A percentile compares a stretch with the other conserved stretches of the same genome.
phyloP scores from a whole-genome alignment of 2,797 vertebrate genomes.

The Danio albolineatus region DNA sequence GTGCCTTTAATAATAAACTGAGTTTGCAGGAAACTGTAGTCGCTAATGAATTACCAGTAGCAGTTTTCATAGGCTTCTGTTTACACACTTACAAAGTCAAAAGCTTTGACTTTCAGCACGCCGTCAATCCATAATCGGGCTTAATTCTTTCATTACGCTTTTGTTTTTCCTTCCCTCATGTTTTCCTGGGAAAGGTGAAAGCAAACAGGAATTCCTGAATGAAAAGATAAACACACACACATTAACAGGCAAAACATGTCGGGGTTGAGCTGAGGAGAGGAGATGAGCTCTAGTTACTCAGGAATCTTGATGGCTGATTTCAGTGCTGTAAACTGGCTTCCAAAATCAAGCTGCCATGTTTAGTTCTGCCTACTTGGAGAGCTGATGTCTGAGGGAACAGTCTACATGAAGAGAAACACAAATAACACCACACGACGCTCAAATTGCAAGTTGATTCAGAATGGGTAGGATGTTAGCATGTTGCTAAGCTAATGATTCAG shows the following conservation, averaged over 20 bases:
- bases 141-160: constrained; percentile 79
- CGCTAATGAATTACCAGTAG: constrained; percentile 46
- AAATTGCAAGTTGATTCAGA: not conserved
- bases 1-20: constrained; percentile 27
- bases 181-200: constrained; percentile 77
- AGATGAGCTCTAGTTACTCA: constrained; percentile 39
- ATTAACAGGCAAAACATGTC: constrained; percentile 11
- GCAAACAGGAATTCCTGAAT: constrained; percentile 80
- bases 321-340: not conserved
- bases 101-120: constrained; percentile 65
- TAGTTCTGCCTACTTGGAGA: not conserved
- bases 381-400: constrained; percentile 4
- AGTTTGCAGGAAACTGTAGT: constrained; percentile 16
- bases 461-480: not conserved
- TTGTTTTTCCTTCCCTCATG: constrained; percentile 72
- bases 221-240: constrained; percentile 70
- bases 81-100: constrained; percentile 11
- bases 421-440: not conserved
- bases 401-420: not conserved
- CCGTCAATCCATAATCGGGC: constrained; percentile 73
- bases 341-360: not conserved
- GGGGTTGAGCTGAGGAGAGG: constrained; percentile 36
- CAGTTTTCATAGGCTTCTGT: constrained; percentile 12
- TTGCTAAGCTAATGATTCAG: not conserved
- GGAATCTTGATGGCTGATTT: constrained; percentile 35